Conservation (phyloP, 64 coral and sea anemone species). For the Astreopora myriophthalma region DNA sequence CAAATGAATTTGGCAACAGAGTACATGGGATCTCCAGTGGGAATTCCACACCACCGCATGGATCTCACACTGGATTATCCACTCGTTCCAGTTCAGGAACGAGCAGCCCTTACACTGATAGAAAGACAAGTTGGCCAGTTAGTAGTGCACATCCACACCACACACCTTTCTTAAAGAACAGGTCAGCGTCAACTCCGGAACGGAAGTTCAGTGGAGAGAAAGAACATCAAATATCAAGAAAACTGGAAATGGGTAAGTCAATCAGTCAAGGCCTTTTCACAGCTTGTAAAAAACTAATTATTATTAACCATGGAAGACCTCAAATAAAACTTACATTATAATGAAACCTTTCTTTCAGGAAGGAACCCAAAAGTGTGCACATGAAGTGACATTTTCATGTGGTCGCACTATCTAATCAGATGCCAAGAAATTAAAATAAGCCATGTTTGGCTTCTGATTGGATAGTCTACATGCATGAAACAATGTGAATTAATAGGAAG, state of each 20-base stretch:
- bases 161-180: background rate
- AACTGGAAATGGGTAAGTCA: background rate
- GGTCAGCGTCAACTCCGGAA: constrained; percentile 32
- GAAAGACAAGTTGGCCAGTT: constrained; percentile 24
- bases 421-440: too few species aligned
- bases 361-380: too few species aligned
- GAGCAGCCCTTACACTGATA: constrained; percentile 5
- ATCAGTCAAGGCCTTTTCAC: too few species aligned
- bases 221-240: background rate
- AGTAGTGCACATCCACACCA: background rate
- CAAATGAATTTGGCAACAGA: background rate
- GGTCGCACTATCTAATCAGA: too few species aligned
- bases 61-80: constrained; percentile 3
- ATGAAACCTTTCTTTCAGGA: too few species aligned
- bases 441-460: too few species aligned
- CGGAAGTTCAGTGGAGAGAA: constrained; percentile 9
- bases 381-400: too few species aligned
- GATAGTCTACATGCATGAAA: too few species aligned
- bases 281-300: too few species aligned
- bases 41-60: constrained; percentile 5
- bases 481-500: too few species aligned
- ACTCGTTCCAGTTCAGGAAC: constrained; percentile 17
- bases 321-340: too few species aligned
- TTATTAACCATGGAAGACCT: too few species aligned
- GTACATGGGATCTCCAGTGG: constrained; percentile 12